Evolutionary conservation across 2,797 vertebrate species (phyloP), one percentile per base, ranked within the genome.

Genomic region (Holocentrus rufus): DNA sequence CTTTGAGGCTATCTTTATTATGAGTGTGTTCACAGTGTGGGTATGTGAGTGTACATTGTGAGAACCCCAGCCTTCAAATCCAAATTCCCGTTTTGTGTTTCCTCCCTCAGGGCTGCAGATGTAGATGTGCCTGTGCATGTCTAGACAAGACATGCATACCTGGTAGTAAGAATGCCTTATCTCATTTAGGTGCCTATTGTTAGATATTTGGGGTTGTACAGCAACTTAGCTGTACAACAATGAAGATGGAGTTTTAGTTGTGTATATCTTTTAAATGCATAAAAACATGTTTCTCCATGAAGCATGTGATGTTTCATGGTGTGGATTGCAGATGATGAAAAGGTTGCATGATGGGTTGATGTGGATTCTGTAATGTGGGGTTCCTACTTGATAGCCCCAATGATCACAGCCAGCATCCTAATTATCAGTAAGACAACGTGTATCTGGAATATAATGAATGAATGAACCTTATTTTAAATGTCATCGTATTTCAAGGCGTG

Each of bases 41-140:
- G 27, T 34, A 56, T 55, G 22, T 17, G 27, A 78, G 30, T 44
- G 18, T 20, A 49, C 50, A 52, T 20, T 3, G 20, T 52, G 20
- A 52, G 50, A 52, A 22, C 1, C 50, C 9, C 44, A 64, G 56
- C 17, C 23, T 69, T 50, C 49, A 36, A 55, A 56, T 39, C 20
- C 18, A 59, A 70, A 69, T 72, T 76, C 61, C 25, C n/a, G n/a
- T 58, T n/a, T 58, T 22, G 10, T 60, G 44, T 55, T 63, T 72
- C 42, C 20, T 55, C 27, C 69, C 64, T 75, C 14, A 23, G 42
- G 77, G 67, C 59, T 49, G 17, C 42, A n/a, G n/a, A 30, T 69
- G 18, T 44, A 13, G 31, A 57, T 68, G 36, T 69, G 54, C 25
- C 4, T 59, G 9, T 67, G 56, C 85, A 56, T 59, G 80, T 83